Evolutionary conservation across 2,113 vertebrate genomes (phyloP).

Genomic region (Gambusia holbrooki): DNA sequence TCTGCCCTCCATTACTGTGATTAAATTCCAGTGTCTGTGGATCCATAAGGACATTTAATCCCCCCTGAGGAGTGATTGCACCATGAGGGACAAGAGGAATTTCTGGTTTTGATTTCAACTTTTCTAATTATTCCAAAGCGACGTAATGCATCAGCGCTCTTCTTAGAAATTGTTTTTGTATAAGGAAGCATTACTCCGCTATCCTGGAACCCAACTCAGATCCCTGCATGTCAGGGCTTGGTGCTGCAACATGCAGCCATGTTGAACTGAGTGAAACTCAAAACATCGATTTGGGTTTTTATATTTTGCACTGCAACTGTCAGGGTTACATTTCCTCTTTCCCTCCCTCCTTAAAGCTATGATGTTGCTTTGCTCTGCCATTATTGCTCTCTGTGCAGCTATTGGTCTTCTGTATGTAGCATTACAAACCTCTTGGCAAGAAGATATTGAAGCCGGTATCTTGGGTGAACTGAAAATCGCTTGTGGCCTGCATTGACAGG

Average conservation of each 20-base stretch:
- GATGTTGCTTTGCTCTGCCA: slow-evolving; percentile 56
- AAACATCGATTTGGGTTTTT: slow-evolving; percentile 20
- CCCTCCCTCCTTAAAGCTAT: slow-evolving; percentile 52
- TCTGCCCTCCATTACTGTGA: slow-evolving; percentile 20
- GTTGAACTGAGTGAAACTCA: not conserved
- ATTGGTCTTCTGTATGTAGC: slow-evolving; percentile 27
- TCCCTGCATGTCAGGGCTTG: slow-evolving; percentile 34
- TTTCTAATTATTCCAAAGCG: slow-evolving; percentile 37
- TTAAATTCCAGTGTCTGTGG: slow-evolving; percentile 18
- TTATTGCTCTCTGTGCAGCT: too few relatives aligned
- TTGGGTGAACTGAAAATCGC: not conserved
- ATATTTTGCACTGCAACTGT: slow-evolving; percentile 35
- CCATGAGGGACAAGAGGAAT: slow-evolving; percentile 24
- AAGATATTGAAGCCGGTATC: too few relatives aligned
- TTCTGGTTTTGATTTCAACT: not conserved
- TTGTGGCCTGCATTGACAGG: too few relatives aligned
- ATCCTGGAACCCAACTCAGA: slow-evolving; percentile 5
- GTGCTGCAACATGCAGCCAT: not conserved
- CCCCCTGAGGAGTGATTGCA: not conserved
- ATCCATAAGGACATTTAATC: not conserved
- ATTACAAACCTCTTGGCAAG: not conserved
- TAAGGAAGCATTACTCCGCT: slow-evolving; percentile 35
- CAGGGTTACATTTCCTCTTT: slow-evolving; percentile 23
- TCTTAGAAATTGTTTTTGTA: slow-evolving; percentile 8
- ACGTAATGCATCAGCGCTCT: not conserved